Percentiles rank a stretch among this genome's conserved stretches.
These are phyloP conservation scores for Brotogeris chrysoptera DNA, from an alignment of 2,797 vertebrate genomes.

Conservation along the genomic window DNA sequence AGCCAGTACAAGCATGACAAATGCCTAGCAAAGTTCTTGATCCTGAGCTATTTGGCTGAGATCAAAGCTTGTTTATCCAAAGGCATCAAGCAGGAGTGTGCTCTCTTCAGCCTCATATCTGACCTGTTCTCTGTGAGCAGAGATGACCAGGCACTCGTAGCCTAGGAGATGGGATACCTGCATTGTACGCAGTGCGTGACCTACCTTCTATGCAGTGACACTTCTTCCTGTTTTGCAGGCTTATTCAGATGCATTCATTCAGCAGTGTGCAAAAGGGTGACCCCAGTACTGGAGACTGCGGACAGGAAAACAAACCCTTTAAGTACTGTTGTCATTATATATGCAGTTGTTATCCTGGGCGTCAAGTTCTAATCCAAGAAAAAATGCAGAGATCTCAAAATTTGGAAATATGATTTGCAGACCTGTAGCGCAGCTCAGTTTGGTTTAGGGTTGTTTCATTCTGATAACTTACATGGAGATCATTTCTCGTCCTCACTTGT, in stretches of 20 bases:
- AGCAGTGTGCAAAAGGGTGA: not conserved
- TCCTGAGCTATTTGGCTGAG: not conserved
- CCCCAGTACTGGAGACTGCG: not conserved
- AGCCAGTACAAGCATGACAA: not conserved
- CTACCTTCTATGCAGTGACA: not conserved
- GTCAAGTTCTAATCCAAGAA: not conserved
- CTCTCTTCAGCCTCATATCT: not conserved
- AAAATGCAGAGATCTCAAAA: not conserved
- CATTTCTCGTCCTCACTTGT: not conserved
- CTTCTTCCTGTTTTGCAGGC: not conserved
- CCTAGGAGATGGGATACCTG: not conserved
- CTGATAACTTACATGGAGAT: not conserved
- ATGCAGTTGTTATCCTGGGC: not conserved
- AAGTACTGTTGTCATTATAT: not conserved
- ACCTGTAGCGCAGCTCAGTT: not conserved
- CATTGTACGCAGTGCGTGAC: not conserved
- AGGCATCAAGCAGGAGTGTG: not conserved
- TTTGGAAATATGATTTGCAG: not conserved
- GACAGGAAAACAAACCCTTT: not conserved
- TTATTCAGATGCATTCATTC: not conserved
- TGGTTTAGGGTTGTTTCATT: not conserved
- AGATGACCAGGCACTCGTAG: not conserved
- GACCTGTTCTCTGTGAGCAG: rapidly evolving
- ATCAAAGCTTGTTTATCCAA: not conserved
- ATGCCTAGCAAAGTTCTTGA: not conserved